Evolutionary conservation across 2,888 invertebrate genomes (phyloP), one percentile per base, ranked within the genome.

Genomic region (Thera obeliscata): DNA sequence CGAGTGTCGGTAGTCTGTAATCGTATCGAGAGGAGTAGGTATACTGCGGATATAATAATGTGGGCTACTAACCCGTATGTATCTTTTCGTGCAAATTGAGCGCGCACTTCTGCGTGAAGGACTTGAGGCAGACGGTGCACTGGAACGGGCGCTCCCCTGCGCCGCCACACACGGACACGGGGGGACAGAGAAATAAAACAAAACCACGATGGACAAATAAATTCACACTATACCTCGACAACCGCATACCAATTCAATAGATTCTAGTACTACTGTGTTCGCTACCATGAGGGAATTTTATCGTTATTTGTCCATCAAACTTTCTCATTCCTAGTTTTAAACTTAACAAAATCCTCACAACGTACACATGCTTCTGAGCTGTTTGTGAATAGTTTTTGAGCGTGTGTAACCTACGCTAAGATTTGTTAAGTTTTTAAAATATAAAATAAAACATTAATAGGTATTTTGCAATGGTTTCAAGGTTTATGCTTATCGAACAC

Each of bases 31-130:
- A 88, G 86, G 81, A 83, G 82, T 41, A 22, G 22, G 22, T 38
- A 38, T 86, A 83, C 82, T 86, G 88, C 85, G 84, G 82, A 86
- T 75, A 82, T 88, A 88, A 86, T 87, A 88, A 92, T 91, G 90
- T 94, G 94, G 94, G 94, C 93, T 94, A 94, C 94, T 94, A 91
- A 94, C 94, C 94, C 94, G 94, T 94, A 93, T 94, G 94, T 94
- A 94, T 94, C 86, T 94, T 94, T 94, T 94, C 94, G 94, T 94
- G 94, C 93, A 94, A 94, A 92, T 94, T 94, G 93, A 94, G 94
- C 89, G 94, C 94, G 93, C 94, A 94, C 94, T 94, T 94, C 94
- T 94, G 94, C 90, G 94, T 94, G 94, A 94, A 94, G 91, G 94
- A 94, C 94, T 94, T 94, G 94, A 94, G 94, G 93, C 94, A 94